Evolutionary conservation across 2,797 vertebrate genomes (phyloP), one percentile per base, ranked within the genome.

Genomic region (Potorous gilbertii): DNA sequence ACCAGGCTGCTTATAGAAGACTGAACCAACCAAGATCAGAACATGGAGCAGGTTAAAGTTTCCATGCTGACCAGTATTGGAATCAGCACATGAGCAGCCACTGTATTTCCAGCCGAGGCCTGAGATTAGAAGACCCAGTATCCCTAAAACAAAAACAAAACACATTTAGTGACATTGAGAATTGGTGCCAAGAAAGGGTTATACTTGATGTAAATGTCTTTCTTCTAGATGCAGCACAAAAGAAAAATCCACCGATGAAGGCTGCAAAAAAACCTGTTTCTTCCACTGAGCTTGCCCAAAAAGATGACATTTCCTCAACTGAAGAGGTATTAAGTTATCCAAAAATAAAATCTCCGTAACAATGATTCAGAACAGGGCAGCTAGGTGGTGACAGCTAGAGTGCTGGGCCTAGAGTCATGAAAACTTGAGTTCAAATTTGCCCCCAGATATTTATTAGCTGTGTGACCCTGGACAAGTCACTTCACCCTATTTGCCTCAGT

Each of bases 241-340:
- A 95, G 96, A 99, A 98, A 13, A 99, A 98, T 93, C 98, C 98
- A 57, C 97, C 96, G 94, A 29, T 95, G 93, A 96, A 29, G 18
- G 34, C 59, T 1, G 0, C 94, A 11, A 98, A 90, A 92, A 99
- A 97, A 55, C 34, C 29, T 13, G 55, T 97, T 90, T 95, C 97
- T 14, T 97, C 96, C 54, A 57, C 98, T 54, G 93, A 93, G 1
- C 93, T 99, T 90, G 99, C 99, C n/a, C 98, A 97, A 93, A 98
- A 98, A 87, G 98, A 99, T 89, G 98, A 98, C 54, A 90, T 98
- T 91, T 99, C 98, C 95, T 99, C 99, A 66, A 99, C 98, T 96
- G 98, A 98, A 98, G 98, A 98, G 98, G 99, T 99, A 98, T 52
- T 94, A 93, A 90, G 55, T 54, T 94, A 16, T 91, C 92, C 12